phyloP scores from a whole-genome alignment of 2,888 invertebrate species.

The Ischnura elegans region DNA sequence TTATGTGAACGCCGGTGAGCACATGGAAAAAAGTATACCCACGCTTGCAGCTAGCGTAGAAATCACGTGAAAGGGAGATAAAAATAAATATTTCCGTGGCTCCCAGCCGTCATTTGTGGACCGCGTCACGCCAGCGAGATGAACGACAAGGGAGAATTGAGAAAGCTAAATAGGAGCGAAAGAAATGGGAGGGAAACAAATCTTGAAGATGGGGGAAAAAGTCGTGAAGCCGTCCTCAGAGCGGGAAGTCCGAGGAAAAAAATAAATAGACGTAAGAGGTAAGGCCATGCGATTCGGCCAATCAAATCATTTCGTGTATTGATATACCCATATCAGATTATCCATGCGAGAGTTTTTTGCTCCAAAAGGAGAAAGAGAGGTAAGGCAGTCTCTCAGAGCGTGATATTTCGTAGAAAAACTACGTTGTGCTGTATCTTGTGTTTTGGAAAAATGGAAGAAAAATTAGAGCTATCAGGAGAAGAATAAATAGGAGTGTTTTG shows the following conservation, averaged over 20 bases:
- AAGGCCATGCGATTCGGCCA: neutral
- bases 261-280: neutral
- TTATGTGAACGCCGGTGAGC: conserved; percentile 9
- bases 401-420: neutral
- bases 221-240: neutral
- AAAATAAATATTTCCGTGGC: neutral
- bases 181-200: neutral
- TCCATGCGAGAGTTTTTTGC: neutral
- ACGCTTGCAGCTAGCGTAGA: too few species aligned
- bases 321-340: conserved; percentile 41
- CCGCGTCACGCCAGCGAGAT: conserved; percentile 8
- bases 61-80: conserved; percentile 22
- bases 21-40: conserved; percentile 3
- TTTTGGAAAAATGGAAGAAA: neutral
- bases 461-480: neutral
- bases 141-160: neutral
- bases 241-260: neutral
- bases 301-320: neutral
- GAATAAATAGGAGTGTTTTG: neutral
- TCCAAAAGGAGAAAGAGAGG: neutral
- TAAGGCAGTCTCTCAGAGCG: neutral
- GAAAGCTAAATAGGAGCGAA: neutral
- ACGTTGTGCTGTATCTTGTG: neutral
- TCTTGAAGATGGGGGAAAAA: neutral
- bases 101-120: neutral